phyloP scores from a whole-genome alignment of 2,888 invertebrate species.

The Nemurella pictetii region DNA sequence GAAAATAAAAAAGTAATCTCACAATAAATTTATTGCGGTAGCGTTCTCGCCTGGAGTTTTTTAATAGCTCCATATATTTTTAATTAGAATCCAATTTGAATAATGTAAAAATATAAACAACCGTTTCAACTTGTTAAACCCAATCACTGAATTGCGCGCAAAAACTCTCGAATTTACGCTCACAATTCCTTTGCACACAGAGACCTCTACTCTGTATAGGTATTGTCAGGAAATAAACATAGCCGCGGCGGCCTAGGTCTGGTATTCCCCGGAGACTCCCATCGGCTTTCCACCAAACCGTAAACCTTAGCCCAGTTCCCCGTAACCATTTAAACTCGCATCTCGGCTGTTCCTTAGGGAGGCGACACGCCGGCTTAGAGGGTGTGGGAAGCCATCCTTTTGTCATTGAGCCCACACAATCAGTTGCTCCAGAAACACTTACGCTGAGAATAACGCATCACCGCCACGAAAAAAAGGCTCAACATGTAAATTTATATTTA shows the following conservation, averaged over 20 bases:
- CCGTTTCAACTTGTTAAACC: background rate
- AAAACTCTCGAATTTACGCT: background rate
- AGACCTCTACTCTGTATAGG: background rate
- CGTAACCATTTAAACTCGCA: background rate
- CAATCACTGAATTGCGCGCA: too few species aligned
- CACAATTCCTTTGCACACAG: background rate
- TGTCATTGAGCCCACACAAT: background rate
- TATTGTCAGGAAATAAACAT: background rate
- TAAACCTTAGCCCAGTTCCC: background rate
- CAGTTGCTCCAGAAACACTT: background rate
- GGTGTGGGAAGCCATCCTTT: background rate
- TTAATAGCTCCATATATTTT: background rate
- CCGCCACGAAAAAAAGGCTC: background rate
- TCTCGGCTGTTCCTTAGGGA: background rate
- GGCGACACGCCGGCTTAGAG: background rate
- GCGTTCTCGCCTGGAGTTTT: background rate
- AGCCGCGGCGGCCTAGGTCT: background rate
- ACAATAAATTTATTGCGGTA: background rate
- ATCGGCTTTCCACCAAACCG: background rate
- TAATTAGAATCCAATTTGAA: background rate
- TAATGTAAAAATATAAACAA: background rate
- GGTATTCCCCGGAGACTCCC: too few species aligned
- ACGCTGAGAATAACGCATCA: background rate
- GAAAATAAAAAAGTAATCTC: background rate
- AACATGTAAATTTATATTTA: background rate